Percentiles rank a stretch among this genome's conserved stretches.
Evolutionary conservation across 2,888 invertebrate species (phyloP).

Genomic region (Agelastica alni): DNA sequence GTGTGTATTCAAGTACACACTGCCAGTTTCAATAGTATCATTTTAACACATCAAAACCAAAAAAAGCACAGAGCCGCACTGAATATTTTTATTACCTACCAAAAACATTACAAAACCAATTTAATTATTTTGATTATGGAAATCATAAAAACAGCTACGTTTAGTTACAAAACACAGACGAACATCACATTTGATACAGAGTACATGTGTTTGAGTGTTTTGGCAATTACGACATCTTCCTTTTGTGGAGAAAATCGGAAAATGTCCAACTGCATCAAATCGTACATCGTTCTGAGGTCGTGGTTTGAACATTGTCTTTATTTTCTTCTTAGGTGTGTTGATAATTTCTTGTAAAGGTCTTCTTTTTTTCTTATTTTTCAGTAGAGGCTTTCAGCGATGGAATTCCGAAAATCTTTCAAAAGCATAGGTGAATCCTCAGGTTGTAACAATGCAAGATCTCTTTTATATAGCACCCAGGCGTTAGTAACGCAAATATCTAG

Average conservation of each 20-base stretch:
- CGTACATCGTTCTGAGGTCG: constrained; percentile 7
- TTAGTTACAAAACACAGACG: constrained; percentile 4
- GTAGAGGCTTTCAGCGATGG: constrained; percentile 2
- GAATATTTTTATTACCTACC: too few relatives aligned
- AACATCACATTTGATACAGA: constrained; percentile 4
- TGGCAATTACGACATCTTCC: constrained; percentile 5
- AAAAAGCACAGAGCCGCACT: too few relatives aligned
- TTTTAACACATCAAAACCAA: too few relatives aligned
- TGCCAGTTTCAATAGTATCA: too few relatives aligned
- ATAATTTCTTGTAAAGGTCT: constrained; percentile 9
- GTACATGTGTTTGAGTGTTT: constrained; percentile 4
- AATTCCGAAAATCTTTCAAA: constrained; percentile 10
- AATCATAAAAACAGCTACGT: too few relatives aligned
- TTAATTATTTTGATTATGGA: too few relatives aligned
- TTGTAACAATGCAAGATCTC: constrained; percentile 10
- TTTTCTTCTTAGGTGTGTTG: constrained; percentile 8
- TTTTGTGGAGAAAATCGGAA: constrained; percentile 7
- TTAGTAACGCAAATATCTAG: constrained; percentile 17
- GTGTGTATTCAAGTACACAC: too few relatives aligned
- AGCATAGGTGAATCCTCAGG: constrained; percentile 6
- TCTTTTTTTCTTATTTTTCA: neutral
- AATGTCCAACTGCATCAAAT: constrained; percentile 5
- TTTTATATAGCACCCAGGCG: constrained; percentile 19
- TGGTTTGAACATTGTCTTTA: constrained; percentile 6
- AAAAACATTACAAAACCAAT: too few relatives aligned